Evolutionary conservation across 2,113 vertebrate genomes (phyloP), one percentile per base, ranked within the genome.

Genomic region (Lophius piscatorius): DNA sequence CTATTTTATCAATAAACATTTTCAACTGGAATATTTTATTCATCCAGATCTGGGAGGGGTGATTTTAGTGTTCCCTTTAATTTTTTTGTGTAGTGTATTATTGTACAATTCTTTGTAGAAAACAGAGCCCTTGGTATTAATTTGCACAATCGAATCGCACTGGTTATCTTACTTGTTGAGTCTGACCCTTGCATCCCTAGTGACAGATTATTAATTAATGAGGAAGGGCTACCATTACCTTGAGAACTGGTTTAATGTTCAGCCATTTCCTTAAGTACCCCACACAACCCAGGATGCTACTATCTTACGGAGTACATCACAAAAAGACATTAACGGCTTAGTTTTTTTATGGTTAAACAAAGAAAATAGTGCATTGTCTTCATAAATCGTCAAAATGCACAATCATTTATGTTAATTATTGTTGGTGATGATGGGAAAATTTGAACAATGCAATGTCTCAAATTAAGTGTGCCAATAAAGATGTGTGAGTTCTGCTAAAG

Each of bases 181-280:
- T 59, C 70, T 35, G 61, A 70, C 41, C 36, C 42, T 18, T 11
- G 80, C 62, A 52, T 77, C 76, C 83, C 78, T 80, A 84, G 84
- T 83, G 87, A 76, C 78, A 72, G 41, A 86, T 87, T 82, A 86
- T 82, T 70, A 84, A 90, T 91, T 83, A 76, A 89, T 90, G 83
- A 66, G 39, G 64, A 2, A 21, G 69, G 41, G 76, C 63, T 90
- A 83, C 50, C 45, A 61, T 92, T 92, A 91, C 91, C 65, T 51
- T 42, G 54, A 85, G 70, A 77, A 68, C 71, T 52, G 87, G 90
- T 91, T 90, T 92, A 88, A 88, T 81, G 90, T 92, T 91, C 79
- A 82, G 46, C 83, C 70, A 91, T 91, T 92, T 91, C 80, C 83
- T 80, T 91, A 90, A 93, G 88, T 90, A 89, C 68, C 51, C 31